A percentile compares a stretch with the other conserved stretches of the same genome.
phyloP scores from a whole-genome alignment of 2,797 vertebrate genomes.

The Loriculus beryllinus region DNA sequence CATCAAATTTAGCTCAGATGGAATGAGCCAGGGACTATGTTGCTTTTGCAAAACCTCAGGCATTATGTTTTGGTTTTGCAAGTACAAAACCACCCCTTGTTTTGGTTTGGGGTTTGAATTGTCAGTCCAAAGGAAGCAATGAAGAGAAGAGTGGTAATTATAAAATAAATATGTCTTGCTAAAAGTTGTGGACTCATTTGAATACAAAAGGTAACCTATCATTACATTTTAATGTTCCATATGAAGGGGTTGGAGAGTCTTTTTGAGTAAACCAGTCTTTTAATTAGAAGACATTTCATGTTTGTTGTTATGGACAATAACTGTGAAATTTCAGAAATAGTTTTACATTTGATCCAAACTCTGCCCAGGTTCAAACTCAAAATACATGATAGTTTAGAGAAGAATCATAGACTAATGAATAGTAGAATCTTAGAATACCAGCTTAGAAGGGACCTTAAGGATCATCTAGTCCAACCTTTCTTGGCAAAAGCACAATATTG shows the following conservation, averaged over 20 bases:
- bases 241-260: neutral
- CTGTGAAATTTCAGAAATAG: neutral
- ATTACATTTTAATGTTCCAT: neutral
- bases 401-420: neutral
- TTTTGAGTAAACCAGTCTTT: neutral
- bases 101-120: neutral
- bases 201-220: neutral
- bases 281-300: neutral
- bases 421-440: neutral
- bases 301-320: neutral
- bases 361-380: neutral
- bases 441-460: neutral
- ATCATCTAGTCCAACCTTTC: neutral
- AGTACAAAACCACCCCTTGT: neutral
- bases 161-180: neutral
- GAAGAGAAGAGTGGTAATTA: neutral
- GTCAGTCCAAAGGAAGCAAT: neutral
- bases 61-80: constrained; percentile 18
- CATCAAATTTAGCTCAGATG: neutral
- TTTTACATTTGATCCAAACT: neutral
- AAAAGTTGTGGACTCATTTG: neutral
- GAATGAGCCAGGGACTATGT: neutral
- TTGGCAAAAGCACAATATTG: rapidly evolving
- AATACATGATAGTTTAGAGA: neutral
- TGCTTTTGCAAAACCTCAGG: constrained; percentile 1